Evolutionary conservation across 2,888 invertebrate species (phyloP).

Genomic region (Amblyteles armatorius): DNA sequence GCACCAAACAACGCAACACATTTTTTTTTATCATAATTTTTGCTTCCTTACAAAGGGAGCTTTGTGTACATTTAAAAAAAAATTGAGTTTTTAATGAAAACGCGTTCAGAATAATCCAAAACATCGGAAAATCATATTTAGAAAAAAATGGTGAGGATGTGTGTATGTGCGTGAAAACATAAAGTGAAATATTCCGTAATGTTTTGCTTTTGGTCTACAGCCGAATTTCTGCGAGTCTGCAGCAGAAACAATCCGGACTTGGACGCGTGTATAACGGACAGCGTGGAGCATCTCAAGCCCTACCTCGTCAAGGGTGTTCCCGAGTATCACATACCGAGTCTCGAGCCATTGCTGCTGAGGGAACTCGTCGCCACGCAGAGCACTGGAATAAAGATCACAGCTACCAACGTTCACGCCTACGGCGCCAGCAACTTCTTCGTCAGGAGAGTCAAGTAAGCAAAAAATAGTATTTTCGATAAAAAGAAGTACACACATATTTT

Average conservation of each 20-base stretch:
- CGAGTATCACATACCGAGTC: constrained; percentile 88
- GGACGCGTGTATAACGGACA: constrained; percentile 86
- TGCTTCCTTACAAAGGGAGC: too few species aligned
- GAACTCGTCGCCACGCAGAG: constrained; percentile 86
- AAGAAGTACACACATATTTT: too few species aligned
- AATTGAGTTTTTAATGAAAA: too few species aligned
- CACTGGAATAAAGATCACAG: constrained; percentile 86
- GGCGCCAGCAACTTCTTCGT: constrained; percentile 89
- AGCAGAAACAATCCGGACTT: constrained; percentile 86
- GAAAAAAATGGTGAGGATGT: too few species aligned
- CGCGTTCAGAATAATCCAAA: too few species aligned
- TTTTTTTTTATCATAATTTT: too few species aligned
- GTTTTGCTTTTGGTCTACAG: constrained; percentile 80
- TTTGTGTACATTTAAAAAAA: too few species aligned
- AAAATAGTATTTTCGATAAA: too few species aligned
- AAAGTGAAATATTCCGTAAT: not conserved
- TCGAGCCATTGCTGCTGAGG: constrained; percentile 89
- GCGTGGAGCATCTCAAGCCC: constrained; percentile 87
- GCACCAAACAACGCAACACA: too few species aligned
- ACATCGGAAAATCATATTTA: too few species aligned
- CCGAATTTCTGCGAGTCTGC: constrained; percentile 87
- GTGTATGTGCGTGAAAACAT: too few species aligned
- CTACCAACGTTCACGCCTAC: constrained; percentile 87
- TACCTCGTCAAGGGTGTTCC: constrained; percentile 87
- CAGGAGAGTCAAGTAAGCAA: constrained; percentile 85